These are phyloP conservation scores for Xenus cinereus DNA, from an alignment of 2,113 vertebrate genomes.

Conservation along the genomic window DNA sequence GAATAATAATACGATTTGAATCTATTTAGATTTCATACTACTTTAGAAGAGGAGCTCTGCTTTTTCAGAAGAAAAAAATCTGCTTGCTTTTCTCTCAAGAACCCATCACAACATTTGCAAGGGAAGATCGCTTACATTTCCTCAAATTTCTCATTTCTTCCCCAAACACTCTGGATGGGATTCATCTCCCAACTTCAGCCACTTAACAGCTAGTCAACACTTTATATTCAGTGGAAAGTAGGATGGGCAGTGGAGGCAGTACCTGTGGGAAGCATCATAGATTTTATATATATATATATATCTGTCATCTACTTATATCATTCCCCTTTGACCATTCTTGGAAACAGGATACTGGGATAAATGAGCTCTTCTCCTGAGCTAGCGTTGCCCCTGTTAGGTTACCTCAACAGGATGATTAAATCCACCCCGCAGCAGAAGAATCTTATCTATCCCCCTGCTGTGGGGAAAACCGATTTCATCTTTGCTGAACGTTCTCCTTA, in stretches of 20 bases:
- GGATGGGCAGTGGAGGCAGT: conserved; percentile 5
- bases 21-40: conserved; percentile 43
- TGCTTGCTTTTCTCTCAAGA: not conserved
- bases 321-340: not conserved
- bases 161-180: not conserved
- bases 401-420: not conserved
- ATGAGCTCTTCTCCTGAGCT: not conserved
- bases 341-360: not conserved
- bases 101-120: not conserved
- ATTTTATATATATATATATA: not conserved
- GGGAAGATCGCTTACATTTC: not conserved
- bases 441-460: not conserved
- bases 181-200: not conserved
- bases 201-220: conserved; percentile 11
- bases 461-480: not conserved
- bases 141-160: not conserved
- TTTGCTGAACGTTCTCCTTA: not conserved
- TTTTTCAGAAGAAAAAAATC: conserved; percentile 12
- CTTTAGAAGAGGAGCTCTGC: not conserved
- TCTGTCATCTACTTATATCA: not conserved
- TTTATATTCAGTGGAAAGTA: conserved; percentile 5
- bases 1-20: conserved; percentile 61
- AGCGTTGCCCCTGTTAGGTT: not conserved
- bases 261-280: not conserved
- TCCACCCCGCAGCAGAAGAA: not conserved